phyloP scores from a whole-genome alignment of 2,888 invertebrate genomes.

The Carabus problematicus region DNA sequence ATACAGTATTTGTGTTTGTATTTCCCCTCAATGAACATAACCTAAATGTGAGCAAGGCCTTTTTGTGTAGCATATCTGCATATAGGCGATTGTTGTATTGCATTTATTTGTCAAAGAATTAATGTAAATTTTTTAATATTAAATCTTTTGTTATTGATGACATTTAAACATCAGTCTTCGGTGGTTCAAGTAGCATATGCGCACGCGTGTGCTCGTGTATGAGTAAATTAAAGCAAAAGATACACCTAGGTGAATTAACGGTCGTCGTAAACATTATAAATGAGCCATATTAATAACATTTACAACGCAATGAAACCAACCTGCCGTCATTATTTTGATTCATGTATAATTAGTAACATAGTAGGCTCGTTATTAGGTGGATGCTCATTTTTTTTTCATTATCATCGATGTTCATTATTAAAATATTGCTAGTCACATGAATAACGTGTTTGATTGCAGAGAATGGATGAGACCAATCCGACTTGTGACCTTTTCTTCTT shows the following conservation, averaged over 20 bases:
- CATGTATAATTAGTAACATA: slow-evolving; percentile 39
- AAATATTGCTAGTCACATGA: not conserved
- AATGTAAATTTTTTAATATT: too few relatives aligned
- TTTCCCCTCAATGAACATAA: too few relatives aligned
- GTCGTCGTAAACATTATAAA: slow-evolving; percentile 39
- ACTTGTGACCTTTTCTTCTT: slow-evolving; percentile 29
- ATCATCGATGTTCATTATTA: slow-evolving; percentile 6
- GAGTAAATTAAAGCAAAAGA: slow-evolving; percentile 26
- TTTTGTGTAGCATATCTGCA: too few relatives aligned
- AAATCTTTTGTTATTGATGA: too few relatives aligned
- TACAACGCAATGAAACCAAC: slow-evolving; percentile 37
- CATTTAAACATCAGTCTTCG: too few relatives aligned
- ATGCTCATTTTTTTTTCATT: slow-evolving; percentile 33
- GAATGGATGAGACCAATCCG: not conserved
- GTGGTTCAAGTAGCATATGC: too few relatives aligned
- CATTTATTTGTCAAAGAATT: too few relatives aligned
- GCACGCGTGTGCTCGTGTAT: not conserved
- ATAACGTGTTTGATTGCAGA: slow-evolving; percentile 1
- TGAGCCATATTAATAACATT: slow-evolving; percentile 41
- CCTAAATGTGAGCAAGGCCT: too few relatives aligned
- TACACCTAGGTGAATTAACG: slow-evolving; percentile 38
- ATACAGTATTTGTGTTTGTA: too few relatives aligned
- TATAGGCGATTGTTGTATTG: too few relatives aligned
- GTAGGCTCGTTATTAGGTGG: slow-evolving; percentile 28
- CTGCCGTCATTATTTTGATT: slow-evolving; percentile 38